phyloP scores from a whole-genome alignment of 2,797 vertebrate genomes.

The Cichlasoma orientale region DNA sequence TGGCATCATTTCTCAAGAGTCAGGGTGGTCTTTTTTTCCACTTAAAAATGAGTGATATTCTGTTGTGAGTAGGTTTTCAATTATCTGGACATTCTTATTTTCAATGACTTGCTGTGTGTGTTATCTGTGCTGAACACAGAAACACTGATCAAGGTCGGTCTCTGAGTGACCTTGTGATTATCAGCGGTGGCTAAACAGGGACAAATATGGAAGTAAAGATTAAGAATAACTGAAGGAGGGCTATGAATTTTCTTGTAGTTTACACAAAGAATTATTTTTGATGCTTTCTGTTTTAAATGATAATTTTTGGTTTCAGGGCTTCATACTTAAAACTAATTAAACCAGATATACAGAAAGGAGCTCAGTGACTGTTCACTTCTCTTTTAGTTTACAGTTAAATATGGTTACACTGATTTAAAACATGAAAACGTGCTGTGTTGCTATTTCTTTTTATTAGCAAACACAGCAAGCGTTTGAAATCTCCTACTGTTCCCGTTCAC shows the following conservation, averaged over 20 bases:
- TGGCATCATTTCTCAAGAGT: neutral
- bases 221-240: neutral
- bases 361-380: neutral
- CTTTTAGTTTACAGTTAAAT: neutral
- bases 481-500: neutral
- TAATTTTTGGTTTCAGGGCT: neutral
- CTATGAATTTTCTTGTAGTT: neutral
- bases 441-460: too few species aligned
- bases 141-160: neutral
- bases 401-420: neutral
- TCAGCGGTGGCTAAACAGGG: neutral
- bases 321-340: neutral
- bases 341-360: neutral
- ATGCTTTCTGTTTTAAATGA: neutral
- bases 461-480: neutral
- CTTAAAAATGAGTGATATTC: neutral
- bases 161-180: neutral
- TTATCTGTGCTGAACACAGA: neutral
- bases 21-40: neutral
- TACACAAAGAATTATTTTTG: neutral
- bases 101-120: neutral
- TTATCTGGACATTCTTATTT: neutral
- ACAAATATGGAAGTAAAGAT: neutral
- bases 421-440: neutral
- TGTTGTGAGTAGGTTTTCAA: neutral